Conservation (phyloP, 2,888 invertebrate species). For the Luffia ferchaultella region DNA sequence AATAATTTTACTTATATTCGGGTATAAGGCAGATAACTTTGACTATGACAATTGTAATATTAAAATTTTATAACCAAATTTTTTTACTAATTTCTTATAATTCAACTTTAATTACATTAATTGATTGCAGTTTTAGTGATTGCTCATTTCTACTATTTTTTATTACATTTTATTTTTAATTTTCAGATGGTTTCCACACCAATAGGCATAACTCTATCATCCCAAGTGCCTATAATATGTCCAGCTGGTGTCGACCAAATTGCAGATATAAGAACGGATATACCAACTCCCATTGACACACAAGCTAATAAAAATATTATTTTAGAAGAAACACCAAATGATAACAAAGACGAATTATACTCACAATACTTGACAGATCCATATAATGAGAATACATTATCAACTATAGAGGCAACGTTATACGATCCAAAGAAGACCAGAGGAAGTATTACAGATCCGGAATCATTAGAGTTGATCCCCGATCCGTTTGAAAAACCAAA, state of each 20-base stretch:
- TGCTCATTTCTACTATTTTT: too few species aligned
- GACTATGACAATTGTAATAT: too few species aligned
- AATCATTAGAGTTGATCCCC: conserved; percentile 17
- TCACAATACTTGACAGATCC: conserved; percentile 66
- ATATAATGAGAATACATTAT: conserved; percentile 43
- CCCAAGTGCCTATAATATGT: conserved; percentile 42
- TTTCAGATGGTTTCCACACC: conserved; percentile 73
- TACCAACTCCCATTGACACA: conserved; percentile 9
- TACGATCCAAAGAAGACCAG: conserved; percentile 27
- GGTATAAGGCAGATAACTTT: too few species aligned
- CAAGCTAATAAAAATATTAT: not conserved
- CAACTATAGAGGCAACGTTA: conserved; percentile 30
- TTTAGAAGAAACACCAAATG: not conserved
- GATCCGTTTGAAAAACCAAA: conserved; percentile 28
- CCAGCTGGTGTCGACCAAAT: conserved; percentile 17
- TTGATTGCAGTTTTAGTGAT: too few species aligned
- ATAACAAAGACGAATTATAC: conserved; percentile 37
- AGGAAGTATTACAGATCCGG: conserved; percentile 18
- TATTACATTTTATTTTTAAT: too few species aligned
- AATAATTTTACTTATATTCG: too few species aligned
- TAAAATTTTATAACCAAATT: too few species aligned
- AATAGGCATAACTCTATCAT: conserved; percentile 59
- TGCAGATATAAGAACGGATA: conserved; percentile 18
- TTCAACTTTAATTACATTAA: too few species aligned
- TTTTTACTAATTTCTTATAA: too few species aligned